Evolutionary conservation across 2,113 vertebrate species (phyloP).

Genomic region (Heterocephalus glaber): DNA sequence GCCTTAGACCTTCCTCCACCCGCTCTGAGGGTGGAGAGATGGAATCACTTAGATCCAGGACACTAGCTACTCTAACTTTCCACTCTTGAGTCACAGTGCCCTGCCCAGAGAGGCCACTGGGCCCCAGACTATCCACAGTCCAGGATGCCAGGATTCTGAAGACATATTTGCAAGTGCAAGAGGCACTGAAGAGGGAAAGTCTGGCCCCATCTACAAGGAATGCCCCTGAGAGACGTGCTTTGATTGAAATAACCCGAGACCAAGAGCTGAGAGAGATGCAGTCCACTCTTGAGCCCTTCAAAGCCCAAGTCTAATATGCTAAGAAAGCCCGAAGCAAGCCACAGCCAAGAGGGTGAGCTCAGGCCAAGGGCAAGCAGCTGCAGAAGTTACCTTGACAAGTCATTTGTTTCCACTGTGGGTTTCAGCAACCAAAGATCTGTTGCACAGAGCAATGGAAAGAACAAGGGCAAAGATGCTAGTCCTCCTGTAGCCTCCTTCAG

Average conservation of each 20-base stretch:
- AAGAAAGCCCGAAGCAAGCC: neutral
- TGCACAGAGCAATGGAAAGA: neutral
- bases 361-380: neutral
- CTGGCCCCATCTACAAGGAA: neutral
- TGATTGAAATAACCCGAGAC: slow-evolving; percentile 31
- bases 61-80: slow-evolving; percentile 60
- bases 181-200: neutral
- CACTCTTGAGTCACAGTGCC: slow-evolving; percentile 63
- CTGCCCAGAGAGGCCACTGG: slow-evolving; percentile 49
- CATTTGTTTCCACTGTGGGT: neutral
- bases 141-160: slow-evolving; percentile 49
- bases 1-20: neutral
- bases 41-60: slow-evolving; percentile 29
- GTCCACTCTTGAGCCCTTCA: neutral
- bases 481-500: neutral
- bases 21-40: neutral
- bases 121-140: neutral
- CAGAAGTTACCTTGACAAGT: neutral
- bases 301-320: neutral
- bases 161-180: neutral
- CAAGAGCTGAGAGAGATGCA: neutral
- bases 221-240: neutral
- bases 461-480: neutral
- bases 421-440: neutral
- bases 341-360: neutral